Conservation (phyloP, 2,797 vertebrate genomes). For the Monodelphis domestica region DNA sequence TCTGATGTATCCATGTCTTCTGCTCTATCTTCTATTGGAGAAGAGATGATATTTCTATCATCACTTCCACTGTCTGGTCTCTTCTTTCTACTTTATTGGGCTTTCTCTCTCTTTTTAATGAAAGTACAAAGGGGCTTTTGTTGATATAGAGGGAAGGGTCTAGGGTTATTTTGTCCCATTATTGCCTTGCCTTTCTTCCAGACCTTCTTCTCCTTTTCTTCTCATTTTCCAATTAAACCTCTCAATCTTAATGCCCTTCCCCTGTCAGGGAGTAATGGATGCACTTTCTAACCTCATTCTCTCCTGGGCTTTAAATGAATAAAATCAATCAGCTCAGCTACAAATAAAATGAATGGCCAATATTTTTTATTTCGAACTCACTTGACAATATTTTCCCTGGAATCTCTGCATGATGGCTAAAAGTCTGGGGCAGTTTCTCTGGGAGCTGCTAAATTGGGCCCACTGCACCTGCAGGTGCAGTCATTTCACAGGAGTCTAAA, state of each 20-base stretch:
- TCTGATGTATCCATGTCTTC: background rate
- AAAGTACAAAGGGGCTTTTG: background rate
- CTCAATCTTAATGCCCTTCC: constrained; percentile 23
- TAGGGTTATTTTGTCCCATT: background rate
- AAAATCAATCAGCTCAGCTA: constrained; percentile 46
- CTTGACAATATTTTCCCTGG: constrained; percentile 33
- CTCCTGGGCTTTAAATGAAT: constrained; percentile 41
- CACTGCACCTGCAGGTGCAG: constrained; percentile 76
- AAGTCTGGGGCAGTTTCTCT: constrained; percentile 30
- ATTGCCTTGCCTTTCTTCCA: constrained; percentile 4
- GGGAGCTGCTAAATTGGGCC: constrained; percentile 54
- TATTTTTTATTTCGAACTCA: constrained; percentile 36
- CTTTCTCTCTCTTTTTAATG: background rate
- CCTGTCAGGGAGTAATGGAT: constrained; percentile 8
- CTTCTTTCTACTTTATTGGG: background rate
- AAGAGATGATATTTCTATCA: background rate
- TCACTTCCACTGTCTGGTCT: background rate
- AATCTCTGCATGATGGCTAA: background rate
- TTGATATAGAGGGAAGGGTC: constrained; percentile 10
- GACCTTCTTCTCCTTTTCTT: background rate
- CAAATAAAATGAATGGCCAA: constrained; percentile 9
- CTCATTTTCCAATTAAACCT: constrained; percentile 28
- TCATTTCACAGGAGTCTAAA: constrained; percentile 61
- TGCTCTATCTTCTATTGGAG: background rate
- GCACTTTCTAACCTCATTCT: constrained; percentile 39